Evolutionary conservation across 2,113 vertebrate species (phyloP).

Genomic region (Neoarius graeffei): DNA sequence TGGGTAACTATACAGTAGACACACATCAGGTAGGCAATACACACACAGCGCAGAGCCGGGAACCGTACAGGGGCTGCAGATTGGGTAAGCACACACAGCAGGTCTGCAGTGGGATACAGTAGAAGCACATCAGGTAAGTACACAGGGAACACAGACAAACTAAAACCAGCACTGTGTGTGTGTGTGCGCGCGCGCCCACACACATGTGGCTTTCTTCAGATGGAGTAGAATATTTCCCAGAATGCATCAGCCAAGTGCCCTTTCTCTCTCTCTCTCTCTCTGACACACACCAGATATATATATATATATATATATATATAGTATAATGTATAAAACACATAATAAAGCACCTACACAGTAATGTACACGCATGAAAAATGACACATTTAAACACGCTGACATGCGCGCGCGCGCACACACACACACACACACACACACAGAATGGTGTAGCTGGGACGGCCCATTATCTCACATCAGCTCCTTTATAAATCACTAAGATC

Average conservation of each 20-base stretch:
- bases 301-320: no score
- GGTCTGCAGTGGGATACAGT: no score
- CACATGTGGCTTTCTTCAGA: background rate
- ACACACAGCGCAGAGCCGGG: background rate
- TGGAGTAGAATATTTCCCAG: background rate
- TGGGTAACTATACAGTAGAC: background rate
- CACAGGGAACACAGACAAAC: background rate
- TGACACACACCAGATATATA: no score
- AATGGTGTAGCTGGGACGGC: conserved; percentile 8
- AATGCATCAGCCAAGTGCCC: conserved; percentile 10
- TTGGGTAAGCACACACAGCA: background rate
- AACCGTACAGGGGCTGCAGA: background rate
- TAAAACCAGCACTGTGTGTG: background rate
- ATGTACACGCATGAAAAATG: background rate
- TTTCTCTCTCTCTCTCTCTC: conserved; percentile 1
- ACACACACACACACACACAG: background rate
- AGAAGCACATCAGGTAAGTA: background rate
- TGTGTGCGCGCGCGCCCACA: background rate
- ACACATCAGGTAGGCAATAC: background rate
- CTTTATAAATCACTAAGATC: conserved; percentile 56
- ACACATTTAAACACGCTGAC: background rate
- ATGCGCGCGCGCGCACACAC: background rate
- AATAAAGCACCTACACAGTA: background rate
- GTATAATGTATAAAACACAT: background rate
- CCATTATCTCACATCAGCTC: conserved; percentile 46